Conservation (phyloP, 2,113 vertebrate genomes). For the Apaloderma vittatum region DNA sequence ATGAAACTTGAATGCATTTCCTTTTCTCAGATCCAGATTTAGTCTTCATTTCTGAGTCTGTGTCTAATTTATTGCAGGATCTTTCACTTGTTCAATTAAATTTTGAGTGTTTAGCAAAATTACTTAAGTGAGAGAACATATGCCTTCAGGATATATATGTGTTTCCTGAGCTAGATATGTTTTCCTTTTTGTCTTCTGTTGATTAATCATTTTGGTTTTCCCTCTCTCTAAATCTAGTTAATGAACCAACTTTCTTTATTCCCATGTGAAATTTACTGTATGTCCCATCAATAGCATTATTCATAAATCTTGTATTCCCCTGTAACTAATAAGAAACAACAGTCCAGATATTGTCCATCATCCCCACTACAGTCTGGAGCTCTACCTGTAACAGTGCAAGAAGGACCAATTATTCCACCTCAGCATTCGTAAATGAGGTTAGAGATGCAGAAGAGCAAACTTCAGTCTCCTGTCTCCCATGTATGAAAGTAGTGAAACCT, state of each 20-base stretch:
- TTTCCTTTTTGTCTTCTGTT: slow-evolving; percentile 42
- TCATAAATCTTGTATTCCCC: not conserved
- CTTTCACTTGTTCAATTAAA: slow-evolving; percentile 17
- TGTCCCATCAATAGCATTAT: not conserved
- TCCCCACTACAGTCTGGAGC: not conserved
- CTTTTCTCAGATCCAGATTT: not conserved
- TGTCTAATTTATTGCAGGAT: slow-evolving; percentile 37
- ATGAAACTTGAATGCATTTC: slow-evolving; percentile 7
- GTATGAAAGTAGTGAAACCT: not conserved
- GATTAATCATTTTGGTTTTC: slow-evolving; percentile 40
- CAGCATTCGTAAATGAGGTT: not conserved
- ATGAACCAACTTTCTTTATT: slow-evolving; percentile 38
- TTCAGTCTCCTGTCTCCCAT: not conserved
- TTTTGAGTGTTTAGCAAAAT: not conserved
- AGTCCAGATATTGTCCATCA: not conserved
- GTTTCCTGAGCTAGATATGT: slow-evolving; percentile 2
- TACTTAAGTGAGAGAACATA: slow-evolving; percentile 35
- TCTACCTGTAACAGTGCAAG: not conserved
- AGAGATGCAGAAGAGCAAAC: not conserved
- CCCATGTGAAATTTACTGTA: slow-evolving; percentile 30
- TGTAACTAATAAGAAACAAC: not conserved
- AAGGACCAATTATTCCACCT: not conserved
- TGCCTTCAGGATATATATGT: not conserved
- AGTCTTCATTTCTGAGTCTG: not conserved
- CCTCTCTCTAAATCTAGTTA: slow-evolving; percentile 21